Conservation (phyloP, 2,888 invertebrate genomes). For the Silvanus unidentatus region DNA sequence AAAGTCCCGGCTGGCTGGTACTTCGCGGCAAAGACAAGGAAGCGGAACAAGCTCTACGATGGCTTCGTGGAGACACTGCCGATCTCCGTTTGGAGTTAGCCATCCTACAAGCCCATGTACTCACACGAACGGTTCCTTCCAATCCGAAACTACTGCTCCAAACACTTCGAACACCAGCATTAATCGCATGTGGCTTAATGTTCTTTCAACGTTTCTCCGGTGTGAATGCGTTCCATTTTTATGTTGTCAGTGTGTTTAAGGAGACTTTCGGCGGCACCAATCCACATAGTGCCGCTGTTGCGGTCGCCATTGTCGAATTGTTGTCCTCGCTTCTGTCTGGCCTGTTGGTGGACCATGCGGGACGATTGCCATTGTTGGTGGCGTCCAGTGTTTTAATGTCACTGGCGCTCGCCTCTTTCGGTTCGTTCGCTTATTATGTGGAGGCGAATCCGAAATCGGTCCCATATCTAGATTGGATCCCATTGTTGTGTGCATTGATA, state of each 20-base stretch:
- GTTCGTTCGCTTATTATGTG: conserved; percentile 77
- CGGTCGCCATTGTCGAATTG: conserved; percentile 78
- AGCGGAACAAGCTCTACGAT: conserved; percentile 68
- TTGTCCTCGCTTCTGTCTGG: conserved; percentile 78
- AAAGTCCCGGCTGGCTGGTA: conserved; percentile 81
- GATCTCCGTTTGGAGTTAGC: conserved; percentile 72
- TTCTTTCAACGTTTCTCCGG: conserved; percentile 83
- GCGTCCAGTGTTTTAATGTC: conserved; percentile 82
- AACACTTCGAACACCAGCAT: conserved; percentile 61
- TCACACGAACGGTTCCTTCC: conserved; percentile 42
- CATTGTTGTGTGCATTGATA: conserved; percentile 72
- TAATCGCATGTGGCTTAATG: conserved; percentile 82
- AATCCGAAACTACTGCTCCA: conserved; percentile 34
- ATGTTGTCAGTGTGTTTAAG: conserved; percentile 80
- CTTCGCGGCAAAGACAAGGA: conserved; percentile 70
- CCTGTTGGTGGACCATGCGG: conserved; percentile 78
- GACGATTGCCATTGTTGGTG: conserved; percentile 74
- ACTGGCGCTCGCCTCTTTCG: conserved; percentile 78
- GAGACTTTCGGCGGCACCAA: conserved; percentile 77
- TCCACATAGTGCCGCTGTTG: conserved; percentile 78
- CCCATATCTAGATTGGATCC: conserved; percentile 72
- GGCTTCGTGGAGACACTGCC: conserved; percentile 71
- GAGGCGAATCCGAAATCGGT: conserved; percentile 51
- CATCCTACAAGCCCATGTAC: conserved; percentile 63
- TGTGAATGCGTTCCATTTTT: conserved; percentile 78